These are phyloP conservation scores for Penaeus indicus DNA, from an alignment of 1,140 invertebrate genomes.

Conservation along the genomic window DNA sequence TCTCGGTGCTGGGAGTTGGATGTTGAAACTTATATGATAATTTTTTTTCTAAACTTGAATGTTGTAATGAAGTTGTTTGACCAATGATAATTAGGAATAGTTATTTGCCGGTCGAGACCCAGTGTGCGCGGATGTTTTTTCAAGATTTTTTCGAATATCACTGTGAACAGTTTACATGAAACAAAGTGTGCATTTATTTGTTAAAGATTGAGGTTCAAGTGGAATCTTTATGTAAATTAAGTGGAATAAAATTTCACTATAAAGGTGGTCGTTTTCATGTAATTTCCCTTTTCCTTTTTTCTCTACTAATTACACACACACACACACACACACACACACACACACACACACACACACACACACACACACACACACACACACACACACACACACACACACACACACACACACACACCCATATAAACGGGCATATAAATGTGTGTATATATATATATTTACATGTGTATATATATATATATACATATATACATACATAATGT, in stretches of 20 bases:
- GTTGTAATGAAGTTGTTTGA: conserved; percentile 36
- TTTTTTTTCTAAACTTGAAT: neutral
- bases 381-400: too few species aligned
- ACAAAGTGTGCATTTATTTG: conserved; percentile 52
- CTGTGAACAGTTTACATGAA: conserved; percentile 25
- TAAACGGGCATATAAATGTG: too few species aligned
- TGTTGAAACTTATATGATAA: neutral
- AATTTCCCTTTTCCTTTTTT: neutral
- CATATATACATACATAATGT: too few species aligned
- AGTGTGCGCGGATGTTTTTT: conserved; percentile 22
- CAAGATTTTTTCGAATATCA: conserved; percentile 35
- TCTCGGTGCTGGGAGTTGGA: conserved; percentile 40
- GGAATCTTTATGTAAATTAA: conserved; percentile 60
- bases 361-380: too few species aligned
- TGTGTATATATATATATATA: too few species aligned
- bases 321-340: too few species aligned
- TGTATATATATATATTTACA: too few species aligned
- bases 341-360: too few species aligned
- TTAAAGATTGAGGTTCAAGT: conserved; percentile 52
- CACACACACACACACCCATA: too few species aligned
- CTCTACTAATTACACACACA: too few species aligned
- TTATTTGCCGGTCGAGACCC: too few species aligned
- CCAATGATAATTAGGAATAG: neutral
- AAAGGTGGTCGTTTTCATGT: neutral
- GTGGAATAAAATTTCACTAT: conserved; percentile 64